Conservation (phyloP, 2,797 vertebrate genomes). For the Xenops minutus region DNA sequence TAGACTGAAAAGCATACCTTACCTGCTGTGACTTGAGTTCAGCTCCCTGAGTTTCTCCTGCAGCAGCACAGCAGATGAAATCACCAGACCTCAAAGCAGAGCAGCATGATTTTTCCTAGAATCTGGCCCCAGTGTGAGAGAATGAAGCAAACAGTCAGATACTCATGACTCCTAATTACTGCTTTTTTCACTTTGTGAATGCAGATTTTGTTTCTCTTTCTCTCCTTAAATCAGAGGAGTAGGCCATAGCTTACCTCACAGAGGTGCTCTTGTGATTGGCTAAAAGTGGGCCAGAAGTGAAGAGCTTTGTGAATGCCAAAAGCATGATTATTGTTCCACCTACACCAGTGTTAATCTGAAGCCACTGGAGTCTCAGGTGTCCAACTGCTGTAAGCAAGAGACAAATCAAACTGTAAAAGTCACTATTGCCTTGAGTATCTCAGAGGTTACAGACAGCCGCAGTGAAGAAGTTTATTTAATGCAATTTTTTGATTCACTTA, state of each 20-base stretch:
- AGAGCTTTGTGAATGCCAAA: not conserved
- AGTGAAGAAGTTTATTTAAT: not conserved
- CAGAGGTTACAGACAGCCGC: not conserved
- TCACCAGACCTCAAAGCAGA: not conserved
- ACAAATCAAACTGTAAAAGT: not conserved
- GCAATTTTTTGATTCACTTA: not conserved
- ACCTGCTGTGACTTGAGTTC: not conserved
- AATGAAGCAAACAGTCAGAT: not conserved
- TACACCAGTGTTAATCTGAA: not conserved
- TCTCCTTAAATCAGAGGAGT: not conserved
- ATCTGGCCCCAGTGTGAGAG: not conserved
- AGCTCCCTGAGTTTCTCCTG: not conserved
- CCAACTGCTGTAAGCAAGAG: not conserved
- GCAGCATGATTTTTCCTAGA: not conserved
- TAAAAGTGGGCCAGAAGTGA: not conserved
- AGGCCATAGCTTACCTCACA: rapidly evolving
- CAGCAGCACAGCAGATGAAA: not conserved
- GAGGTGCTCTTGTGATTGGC: not conserved
- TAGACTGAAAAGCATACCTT: not conserved
- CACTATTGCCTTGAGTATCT: not conserved
- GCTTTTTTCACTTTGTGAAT: not conserved
- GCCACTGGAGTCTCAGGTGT: not conserved
- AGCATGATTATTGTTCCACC: not conserved
- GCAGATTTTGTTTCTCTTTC: not conserved
- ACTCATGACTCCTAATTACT: not conserved